phyloP scores from a whole-genome alignment of 2,888 invertebrate genomes.

The Conistra vaccinii region DNA sequence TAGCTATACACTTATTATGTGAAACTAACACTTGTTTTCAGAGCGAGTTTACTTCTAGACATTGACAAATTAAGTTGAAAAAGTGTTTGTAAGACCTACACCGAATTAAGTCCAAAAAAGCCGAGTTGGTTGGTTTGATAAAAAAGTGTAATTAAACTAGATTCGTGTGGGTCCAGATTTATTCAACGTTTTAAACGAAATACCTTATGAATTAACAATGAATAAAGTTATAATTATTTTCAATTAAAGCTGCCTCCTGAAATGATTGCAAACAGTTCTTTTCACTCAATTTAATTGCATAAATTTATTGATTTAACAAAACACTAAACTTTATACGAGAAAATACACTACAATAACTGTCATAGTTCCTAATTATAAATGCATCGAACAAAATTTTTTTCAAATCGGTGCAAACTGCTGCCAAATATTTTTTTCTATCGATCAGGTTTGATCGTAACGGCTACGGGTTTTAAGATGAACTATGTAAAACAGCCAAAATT shows the following conservation, averaged over 20 bases:
- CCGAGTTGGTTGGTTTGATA: neutral
- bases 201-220: neutral
- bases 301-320: neutral
- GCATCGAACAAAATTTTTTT: slow-evolving; percentile 19
- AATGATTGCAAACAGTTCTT: neutral
- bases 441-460: slow-evolving; percentile 14
- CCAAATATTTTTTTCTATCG: slow-evolving; percentile 20
- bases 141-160: slow-evolving; percentile 2
- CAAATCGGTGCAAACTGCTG: neutral
- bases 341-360: neutral
- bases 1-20: neutral
- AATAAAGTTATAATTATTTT: neutral
- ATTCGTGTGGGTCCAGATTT: neutral
- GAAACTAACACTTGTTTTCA: slow-evolving; percentile 5
- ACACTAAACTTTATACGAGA: neutral
- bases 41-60: slow-evolving; percentile 29
- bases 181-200: neutral
- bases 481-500: slow-evolving; percentile 6
- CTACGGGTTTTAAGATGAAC: slow-evolving; percentile 19
- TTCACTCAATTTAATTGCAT: neutral
- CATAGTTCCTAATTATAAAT: neutral
- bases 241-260: neutral
- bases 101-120: neutral
- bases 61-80: slow-evolving; percentile 49
- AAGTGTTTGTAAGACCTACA: slow-evolving; percentile 15